Evolutionary conservation across 2,888 invertebrate species (phyloP).

Genomic region (Tenodera sinensis): DNA sequence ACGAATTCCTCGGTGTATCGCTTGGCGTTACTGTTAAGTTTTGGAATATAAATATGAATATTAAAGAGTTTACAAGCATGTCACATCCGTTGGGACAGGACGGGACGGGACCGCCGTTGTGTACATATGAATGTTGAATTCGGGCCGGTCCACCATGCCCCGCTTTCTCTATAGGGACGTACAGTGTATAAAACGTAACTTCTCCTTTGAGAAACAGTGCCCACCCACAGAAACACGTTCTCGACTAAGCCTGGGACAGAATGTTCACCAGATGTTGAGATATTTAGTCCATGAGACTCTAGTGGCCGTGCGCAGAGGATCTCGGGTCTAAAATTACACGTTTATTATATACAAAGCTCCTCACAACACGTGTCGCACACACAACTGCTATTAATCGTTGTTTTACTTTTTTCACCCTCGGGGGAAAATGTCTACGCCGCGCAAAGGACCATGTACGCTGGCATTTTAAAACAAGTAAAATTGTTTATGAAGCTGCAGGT

Average conservation of each 20-base stretch:
- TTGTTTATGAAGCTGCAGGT: not conserved
- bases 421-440: not conserved
- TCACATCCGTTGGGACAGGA: not conserved
- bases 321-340: not conserved
- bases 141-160: no score
- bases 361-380: not conserved
- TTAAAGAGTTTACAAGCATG: no score
- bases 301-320: not conserved
- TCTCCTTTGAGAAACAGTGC: not conserved
- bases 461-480: not conserved
- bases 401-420: not conserved
- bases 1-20: no score
- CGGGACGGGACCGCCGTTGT: not conserved
- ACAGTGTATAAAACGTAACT: not conserved
- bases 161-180: not conserved
- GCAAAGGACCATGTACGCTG: not conserved
- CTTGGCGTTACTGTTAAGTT: no score
- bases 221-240: not conserved
- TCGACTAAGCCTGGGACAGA: not conserved
- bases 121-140: not conserved
- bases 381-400: not conserved
- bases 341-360: not conserved
- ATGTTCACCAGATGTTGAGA: not conserved
- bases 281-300: not conserved
- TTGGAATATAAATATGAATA: no score